A percentile compares a stretch with the other conserved stretches of the same genome.
These are phyloP conservation scores for Strigamia maritima DNA, from an alignment of 2,888 invertebrate species.

Conservation along the genomic window DNA sequence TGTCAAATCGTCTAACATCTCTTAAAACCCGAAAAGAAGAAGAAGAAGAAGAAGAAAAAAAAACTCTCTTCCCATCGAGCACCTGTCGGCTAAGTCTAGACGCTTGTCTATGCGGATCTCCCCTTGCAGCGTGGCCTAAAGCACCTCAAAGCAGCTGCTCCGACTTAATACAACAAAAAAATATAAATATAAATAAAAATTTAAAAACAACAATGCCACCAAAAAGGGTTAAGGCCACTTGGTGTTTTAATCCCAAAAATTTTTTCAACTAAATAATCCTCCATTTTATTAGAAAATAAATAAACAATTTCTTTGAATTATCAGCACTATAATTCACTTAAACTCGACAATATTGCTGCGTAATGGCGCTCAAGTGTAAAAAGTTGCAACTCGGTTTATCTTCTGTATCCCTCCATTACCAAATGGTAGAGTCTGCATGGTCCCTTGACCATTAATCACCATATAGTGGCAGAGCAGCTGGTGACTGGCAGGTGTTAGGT, in stretches of 20 bases:
- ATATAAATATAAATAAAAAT: neutral
- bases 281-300: neutral
- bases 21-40: neutral
- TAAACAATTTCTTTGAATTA: neutral
- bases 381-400: neutral
- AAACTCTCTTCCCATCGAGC: neutral
- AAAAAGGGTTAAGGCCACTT: neutral
- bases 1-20: neutral
- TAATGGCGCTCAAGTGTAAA: neutral
- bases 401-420: neutral
- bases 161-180: neutral
- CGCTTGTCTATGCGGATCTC: slow-evolving; percentile 5
- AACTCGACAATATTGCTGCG: neutral
- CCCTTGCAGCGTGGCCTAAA: slow-evolving; percentile 7
- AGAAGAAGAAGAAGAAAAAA: neutral
- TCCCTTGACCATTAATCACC: slow-evolving; percentile 38
- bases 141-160: slow-evolving; percentile 10
- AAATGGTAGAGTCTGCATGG: slow-evolving; percentile 33
- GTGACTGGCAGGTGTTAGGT: slow-evolving; percentile 38
- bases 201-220: neutral
- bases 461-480: slow-evolving; percentile 38
- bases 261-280: neutral
- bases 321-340: neutral
- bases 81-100: slow-evolving; percentile 10
- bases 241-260: neutral